Percentiles rank a stretch among this genome's conserved stretches.
Evolutionary conservation across 2,888 invertebrate species (phyloP).

Genomic region (Platycheirus albimanus): DNA sequence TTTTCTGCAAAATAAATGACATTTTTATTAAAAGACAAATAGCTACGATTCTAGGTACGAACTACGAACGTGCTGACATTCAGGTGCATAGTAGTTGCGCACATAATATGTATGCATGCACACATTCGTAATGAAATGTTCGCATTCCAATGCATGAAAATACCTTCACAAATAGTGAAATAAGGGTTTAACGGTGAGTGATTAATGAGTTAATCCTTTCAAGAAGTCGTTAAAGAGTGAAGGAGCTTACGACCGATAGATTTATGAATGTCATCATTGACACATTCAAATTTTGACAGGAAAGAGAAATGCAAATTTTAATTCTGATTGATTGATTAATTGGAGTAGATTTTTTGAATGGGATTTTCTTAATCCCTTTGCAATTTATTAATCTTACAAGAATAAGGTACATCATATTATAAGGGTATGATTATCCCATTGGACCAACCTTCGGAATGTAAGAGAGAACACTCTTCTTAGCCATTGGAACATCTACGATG

Average conservation of each 20-base stretch:
- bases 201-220: constrained; percentile 64
- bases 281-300: constrained; percentile 32
- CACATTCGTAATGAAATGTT: constrained; percentile 30
- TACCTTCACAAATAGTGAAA: background rate
- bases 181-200: constrained; percentile 33
- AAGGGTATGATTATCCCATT: constrained; percentile 33
- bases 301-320: constrained; percentile 16
- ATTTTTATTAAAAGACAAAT: constrained; percentile 73
- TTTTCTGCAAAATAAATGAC: constrained; percentile 57
- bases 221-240: constrained; percentile 50
- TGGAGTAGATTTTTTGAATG: background rate
- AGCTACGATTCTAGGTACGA: constrained; percentile 64
- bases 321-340: constrained; percentile 39
- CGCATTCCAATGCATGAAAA: constrained; percentile 46
- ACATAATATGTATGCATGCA: too few relatives aligned
- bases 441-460: constrained; percentile 76
- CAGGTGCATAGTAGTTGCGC: constrained; percentile 51
- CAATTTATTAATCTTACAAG: constrained; percentile 33
- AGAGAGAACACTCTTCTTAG: constrained; percentile 78
- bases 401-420: background rate
- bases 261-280: constrained; percentile 42
- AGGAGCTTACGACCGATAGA: constrained; percentile 25
- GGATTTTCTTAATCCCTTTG: constrained; percentile 21
- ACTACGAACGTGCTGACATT: constrained; percentile 48
- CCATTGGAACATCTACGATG: constrained; percentile 78